Evolutionary conservation across 2,113 vertebrate genomes (phyloP), one percentile per base, ranked within the genome.

Genomic region (Syrmaticus mikado): DNA sequence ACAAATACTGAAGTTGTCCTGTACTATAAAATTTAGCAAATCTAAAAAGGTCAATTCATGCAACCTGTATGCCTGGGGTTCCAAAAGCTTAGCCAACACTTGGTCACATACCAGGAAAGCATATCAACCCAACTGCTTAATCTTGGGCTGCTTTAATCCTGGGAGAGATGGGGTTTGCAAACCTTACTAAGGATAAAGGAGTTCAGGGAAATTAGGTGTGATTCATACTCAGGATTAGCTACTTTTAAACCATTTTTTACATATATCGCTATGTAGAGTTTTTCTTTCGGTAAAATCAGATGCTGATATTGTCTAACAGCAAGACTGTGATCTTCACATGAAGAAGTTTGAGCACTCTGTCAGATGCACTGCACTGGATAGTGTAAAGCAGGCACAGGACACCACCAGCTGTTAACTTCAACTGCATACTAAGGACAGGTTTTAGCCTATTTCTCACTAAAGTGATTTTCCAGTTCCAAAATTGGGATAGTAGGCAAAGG

Each of bases 391-490:
- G 20, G 12, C 16, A 60, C 2, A 61, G 30, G 67, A 68, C 28
- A 82, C n/a, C 43, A 58, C 13, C 8, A 68, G 53, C 67, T 82
- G 57, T 24, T 77, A 74, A n/a, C 72, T 46, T 68, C 27, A 82
- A 82, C 41, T 50, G 71, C 50, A 90, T 85, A 67, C 77, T 81
- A 76, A 94, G 61, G 46, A 24, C 25, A 92, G 50, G 70, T 80
- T 92, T 74, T 67, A 70, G 53, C 6, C 2, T 87, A 70, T 73
- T 91, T 76, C 74, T 89, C 71, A 73, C 62, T 94, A 94, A 95
- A 91, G 82, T 19, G 91, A 94, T 93, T 96, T 95, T 89, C 87
- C 50, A 71, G 60, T 82, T 80, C 28, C 9, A 85, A 95, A 80
- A 91, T 89, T 67, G 80, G 87, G 67, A 46, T 58, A 73, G 64